Base-by-base conservation (phyloP, 2,888 invertebrate genomes). In the Noctua pronuba region DNA sequence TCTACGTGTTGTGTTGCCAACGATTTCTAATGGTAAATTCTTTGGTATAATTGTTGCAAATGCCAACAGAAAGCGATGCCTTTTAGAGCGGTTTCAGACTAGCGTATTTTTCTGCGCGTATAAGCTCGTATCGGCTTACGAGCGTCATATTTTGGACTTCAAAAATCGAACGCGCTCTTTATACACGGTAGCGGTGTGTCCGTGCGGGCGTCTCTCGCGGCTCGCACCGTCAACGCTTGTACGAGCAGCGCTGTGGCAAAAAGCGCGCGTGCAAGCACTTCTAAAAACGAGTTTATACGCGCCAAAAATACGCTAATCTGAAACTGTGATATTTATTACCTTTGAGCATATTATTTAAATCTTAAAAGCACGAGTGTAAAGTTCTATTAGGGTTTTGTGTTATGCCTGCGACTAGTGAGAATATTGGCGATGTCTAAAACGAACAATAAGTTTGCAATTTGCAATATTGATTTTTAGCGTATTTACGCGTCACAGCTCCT, bases 21-120 rank as follows among this genome's bases (percentile, higher is more conserved):
- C 8, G 6, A 31, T 52, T 16, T 5, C 0, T 18, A 7, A 41
- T 28, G 5, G 7, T 41, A 24, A 10, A 52, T n/a, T 35, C 21
- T 52, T 80, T 72, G 35, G 62, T 80, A 5, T 35, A 52, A n/a
- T 38, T 55, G 31, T 49, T 78, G n/a, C 16, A 35, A 55, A 62
- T 71, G n/a, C 31, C 18, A 41, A 65, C n/a, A 41, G 8, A 65
- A 41, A 62, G 21, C 21, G 21, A 62, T 60, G 31, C 10, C 21
- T 60, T 31, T 31, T 31, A 60, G 7, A 60, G 16, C 28, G 18
- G 28, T 28, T 55, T 24, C 24, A 49, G 49, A 49, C 10, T 24
- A 49, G 49, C 49, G 10, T 49, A 49, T 24, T 49, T 49, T 8
- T 21, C 49, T 49, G 49, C 49, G 49, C 49, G 21, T 49, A 21